Evolutionary conservation across 2,113 vertebrate species (phyloP), one percentile per base, ranked within the genome.

Genomic region (Ramphastos sulfuratus): DNA sequence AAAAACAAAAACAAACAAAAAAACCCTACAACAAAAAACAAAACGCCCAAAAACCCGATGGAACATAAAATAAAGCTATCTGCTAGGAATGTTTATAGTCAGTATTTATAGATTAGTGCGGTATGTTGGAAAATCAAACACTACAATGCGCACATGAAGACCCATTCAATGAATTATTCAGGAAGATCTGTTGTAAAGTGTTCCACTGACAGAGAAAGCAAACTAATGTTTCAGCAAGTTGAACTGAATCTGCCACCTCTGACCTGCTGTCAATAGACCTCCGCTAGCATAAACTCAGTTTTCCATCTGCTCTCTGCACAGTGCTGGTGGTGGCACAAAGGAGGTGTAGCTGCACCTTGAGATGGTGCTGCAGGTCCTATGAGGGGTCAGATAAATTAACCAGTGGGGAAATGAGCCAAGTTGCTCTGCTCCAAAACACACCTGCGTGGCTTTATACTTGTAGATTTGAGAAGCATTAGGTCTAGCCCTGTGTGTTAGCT

Each of bases 81-180:
- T 74, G 65, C 91, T 75, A 75, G 69, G 82, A 80, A 93, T 84
- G 89, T 93, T 96, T 94, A 89, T 87, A 94, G 94, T 80, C 79
- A 4, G 94, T 94, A 70, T 96, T 97, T 96, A 93, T 93, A 96
- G 96, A 93, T 56, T 77, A 92, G 88, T 9, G 93, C 83, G 54
- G 85, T 37, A 46, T 50, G 92, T 86, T 88, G 82, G 83, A 60
- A 90, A 93, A 90, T 86, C 89, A 58, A 30, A 69, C 59, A 42
- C 63, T 19, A 5, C 91, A 31, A 25, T 9, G 71, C 76, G 87
- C 78, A 75, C 58, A n/a, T 8, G 37, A 83, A 85, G 60, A 85
- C 33, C 58, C 33, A 37, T 14, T 14, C 35, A 20, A 92, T 92
- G 95, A 86, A 59, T 97, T 87, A 93, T 96, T 96, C 94, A 96